phyloP scores from a whole-genome alignment of 2,113 vertebrate species.

The Peucedramus taeniatus region DNA sequence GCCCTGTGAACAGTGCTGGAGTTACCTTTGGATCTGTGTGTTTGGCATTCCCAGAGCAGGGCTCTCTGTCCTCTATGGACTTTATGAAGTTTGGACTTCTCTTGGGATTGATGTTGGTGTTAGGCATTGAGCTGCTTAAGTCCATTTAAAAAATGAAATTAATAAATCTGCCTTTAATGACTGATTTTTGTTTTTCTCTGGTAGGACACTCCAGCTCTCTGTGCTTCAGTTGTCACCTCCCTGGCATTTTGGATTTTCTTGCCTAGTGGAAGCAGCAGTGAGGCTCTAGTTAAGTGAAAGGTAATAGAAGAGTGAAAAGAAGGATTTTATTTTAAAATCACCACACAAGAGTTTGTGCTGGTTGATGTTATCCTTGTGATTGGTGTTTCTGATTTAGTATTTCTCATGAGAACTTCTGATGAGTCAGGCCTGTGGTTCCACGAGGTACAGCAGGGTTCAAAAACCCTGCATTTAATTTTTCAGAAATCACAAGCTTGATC shows the following conservation, averaged over 20 bases:
- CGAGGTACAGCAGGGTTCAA: background rate
- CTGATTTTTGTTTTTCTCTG: background rate
- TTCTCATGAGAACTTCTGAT: background rate
- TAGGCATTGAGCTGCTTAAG: background rate
- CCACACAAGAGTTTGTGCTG: background rate
- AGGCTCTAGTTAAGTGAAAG: conserved; percentile 1
- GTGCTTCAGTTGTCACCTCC: background rate
- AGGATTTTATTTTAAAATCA: background rate
- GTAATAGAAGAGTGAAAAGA: background rate
- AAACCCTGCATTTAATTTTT: background rate
- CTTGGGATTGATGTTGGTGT: background rate
- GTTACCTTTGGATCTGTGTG: background rate
- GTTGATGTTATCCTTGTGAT: background rate
- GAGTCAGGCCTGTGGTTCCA: background rate
- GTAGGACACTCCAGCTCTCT: background rate
- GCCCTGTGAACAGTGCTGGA: background rate
- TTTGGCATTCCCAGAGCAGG: background rate
- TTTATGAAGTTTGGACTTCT: background rate
- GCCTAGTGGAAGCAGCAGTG: background rate
- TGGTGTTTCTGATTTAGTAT: background rate
- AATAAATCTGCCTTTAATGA: background rate
- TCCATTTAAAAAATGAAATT: background rate
- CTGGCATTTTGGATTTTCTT: background rate
- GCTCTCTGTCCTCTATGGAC: background rate
- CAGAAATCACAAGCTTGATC: background rate